Evolutionary conservation across 1,140 invertebrate genomes (phyloP).

Genomic region (Colletes gigas): DNA sequence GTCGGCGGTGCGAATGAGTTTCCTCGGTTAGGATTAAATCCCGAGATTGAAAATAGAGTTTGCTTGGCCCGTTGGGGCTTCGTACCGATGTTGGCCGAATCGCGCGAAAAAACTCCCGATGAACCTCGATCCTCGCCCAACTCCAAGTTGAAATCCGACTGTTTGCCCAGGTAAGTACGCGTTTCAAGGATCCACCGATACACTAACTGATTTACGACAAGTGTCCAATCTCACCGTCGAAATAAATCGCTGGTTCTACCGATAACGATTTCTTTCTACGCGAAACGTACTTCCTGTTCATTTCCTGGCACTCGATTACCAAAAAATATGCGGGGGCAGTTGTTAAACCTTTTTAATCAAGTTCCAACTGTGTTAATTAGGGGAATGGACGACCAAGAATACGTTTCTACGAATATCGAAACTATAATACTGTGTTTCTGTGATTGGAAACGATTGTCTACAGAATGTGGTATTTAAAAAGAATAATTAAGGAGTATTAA

Average conservation of each 20-base stretch:
- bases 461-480: too few relatives aligned
- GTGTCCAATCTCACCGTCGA: background rate
- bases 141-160: background rate
- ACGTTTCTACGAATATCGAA: background rate
- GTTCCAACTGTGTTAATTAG: background rate
- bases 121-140: background rate
- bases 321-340: too few relatives aligned
- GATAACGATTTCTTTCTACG: background rate
- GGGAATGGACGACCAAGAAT: background rate
- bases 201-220: background rate
- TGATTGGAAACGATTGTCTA: too few relatives aligned
- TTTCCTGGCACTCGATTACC: too few relatives aligned
- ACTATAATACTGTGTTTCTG: too few relatives aligned
- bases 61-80: constrained; percentile 1
- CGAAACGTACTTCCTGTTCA: too few relatives aligned
- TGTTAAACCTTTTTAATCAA: too few relatives aligned
- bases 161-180: background rate
- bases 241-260: background rate
- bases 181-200: background rate
- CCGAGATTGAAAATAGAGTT: constrained; percentile 15
- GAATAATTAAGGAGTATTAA: too few relatives aligned
- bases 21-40: background rate
- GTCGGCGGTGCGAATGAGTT: background rate
- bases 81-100: background rate
- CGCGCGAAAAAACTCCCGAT: background rate